A percentile compares a stretch with the other conserved stretches of the same genome.
These are phyloP conservation scores for Alloscopus bannaensis DNA, from an alignment of 2,888 invertebrate species.

Conservation along the genomic window DNA sequence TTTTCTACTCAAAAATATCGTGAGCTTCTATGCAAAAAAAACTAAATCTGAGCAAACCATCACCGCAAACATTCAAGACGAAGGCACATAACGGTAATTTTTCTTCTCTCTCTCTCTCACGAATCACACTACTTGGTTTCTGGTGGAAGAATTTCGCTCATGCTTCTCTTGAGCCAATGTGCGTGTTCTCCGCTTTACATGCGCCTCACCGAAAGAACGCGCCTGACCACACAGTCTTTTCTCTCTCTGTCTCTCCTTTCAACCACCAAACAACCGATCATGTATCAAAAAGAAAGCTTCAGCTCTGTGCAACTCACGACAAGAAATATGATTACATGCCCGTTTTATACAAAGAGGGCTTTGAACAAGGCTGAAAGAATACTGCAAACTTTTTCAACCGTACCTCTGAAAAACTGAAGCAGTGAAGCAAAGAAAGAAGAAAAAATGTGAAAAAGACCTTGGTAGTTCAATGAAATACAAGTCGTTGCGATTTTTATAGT, in stretches of 20 bases:
- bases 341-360: too few species aligned
- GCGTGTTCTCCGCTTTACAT: slow-evolving; percentile 32
- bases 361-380: too few species aligned
- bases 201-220: slow-evolving; percentile 38
- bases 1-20: not conserved
- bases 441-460: slow-evolving; percentile 7
- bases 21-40: slow-evolving; percentile 9
- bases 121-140: too few species aligned
- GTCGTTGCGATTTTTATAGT: too few species aligned
- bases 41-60: too few species aligned
- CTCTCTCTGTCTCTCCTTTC: too few species aligned
- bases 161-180: slow-evolving; percentile 45
- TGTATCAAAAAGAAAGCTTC: slow-evolving; percentile 10
- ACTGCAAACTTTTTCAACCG: too few species aligned
- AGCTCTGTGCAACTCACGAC: too few species aligned
- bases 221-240: slow-evolving; percentile 56
- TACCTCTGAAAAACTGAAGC: too few species aligned
- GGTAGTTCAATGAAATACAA: not conserved
- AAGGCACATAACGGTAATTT: slow-evolving; percentile 51
- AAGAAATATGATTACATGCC: too few species aligned
- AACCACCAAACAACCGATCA: slow-evolving; percentile 41
- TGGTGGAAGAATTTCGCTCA: slow-evolving; percentile 22
- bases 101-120: too few species aligned
- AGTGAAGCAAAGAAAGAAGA: slow-evolving; percentile 23
- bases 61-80: not conserved